phyloP scores from a whole-genome alignment of 2,113 vertebrate genomes.

The Bos indicus region DNA sequence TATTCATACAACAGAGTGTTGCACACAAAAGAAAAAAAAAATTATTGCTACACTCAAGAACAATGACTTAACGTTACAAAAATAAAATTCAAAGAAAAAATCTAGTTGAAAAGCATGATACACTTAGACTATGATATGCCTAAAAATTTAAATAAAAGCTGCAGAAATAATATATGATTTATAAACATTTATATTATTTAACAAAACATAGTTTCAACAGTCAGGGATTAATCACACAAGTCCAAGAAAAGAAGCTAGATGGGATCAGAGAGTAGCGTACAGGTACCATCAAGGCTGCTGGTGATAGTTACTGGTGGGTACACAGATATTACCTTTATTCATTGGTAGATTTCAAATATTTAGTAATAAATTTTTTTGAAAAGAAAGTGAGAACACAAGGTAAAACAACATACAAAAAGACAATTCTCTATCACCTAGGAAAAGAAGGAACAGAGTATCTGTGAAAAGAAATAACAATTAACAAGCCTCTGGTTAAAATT shows the following conservation, averaged over 20 bases:
- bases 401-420: neutral
- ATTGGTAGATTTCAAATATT: neutral
- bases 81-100: neutral
- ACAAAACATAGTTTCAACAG: neutral
- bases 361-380: neutral
- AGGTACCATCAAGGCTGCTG: neutral
- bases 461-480: slow-evolving; percentile 18
- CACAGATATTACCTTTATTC: neutral
- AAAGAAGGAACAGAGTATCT: neutral
- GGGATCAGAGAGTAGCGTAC: neutral
- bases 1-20: neutral
- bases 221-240: neutral
- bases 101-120: neutral
- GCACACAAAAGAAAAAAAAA: neutral
- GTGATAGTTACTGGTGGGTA: neutral
- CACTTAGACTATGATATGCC: neutral
- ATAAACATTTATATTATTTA: neutral
- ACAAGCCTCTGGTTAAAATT: slow-evolving; percentile 15
- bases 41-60: neutral
- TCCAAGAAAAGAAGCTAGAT: neutral
- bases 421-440: neutral
- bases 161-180: neutral
- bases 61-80: neutral
- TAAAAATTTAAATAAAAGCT: slow-evolving; percentile 8
- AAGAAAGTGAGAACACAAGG: neutral